Conservation (phyloP, 2,888 invertebrate genomes). For the Atrina japonica region DNA sequence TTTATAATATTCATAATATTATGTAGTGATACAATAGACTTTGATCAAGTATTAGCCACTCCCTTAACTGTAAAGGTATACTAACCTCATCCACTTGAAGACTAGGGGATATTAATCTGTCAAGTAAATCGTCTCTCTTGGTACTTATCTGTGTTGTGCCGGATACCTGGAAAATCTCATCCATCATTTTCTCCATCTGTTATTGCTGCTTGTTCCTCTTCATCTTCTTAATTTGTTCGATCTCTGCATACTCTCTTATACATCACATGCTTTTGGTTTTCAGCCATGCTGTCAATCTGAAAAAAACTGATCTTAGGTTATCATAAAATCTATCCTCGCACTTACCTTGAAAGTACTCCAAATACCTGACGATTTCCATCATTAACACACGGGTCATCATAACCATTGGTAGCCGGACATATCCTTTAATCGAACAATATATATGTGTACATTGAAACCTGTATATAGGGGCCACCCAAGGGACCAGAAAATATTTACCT, state of each 20-base stretch:
- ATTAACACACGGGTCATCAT: neutral
- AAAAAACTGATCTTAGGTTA: neutral
- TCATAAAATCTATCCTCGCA: neutral
- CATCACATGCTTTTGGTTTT: too few relatives aligned
- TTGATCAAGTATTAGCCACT: conserved; percentile 2
- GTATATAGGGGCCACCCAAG: too few relatives aligned
- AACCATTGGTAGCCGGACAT: neutral
- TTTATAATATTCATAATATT: too few relatives aligned
- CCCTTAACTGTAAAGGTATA: conserved; percentile 13
- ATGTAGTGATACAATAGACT: conserved; percentile 2
- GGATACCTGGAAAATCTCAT: neutral
- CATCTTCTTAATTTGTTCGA: neutral
- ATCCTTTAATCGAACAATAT: neutral
- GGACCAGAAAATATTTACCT: too few relatives aligned
- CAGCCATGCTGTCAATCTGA: neutral
- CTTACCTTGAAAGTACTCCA: conserved; percentile 5
- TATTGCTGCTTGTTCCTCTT: conserved; percentile 1
- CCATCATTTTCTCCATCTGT: neutral
- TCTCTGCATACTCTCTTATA: too few relatives aligned
- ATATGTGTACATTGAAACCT: too few relatives aligned
- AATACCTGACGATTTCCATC: conserved; percentile 6
- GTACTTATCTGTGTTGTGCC: neutral
- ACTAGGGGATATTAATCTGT: conserved; percentile 2
- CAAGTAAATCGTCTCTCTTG: neutral
- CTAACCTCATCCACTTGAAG: conserved; percentile 7